Evolutionary conservation across 2,888 invertebrate genomes (phyloP).

Genomic region (Phortica magna): DNA sequence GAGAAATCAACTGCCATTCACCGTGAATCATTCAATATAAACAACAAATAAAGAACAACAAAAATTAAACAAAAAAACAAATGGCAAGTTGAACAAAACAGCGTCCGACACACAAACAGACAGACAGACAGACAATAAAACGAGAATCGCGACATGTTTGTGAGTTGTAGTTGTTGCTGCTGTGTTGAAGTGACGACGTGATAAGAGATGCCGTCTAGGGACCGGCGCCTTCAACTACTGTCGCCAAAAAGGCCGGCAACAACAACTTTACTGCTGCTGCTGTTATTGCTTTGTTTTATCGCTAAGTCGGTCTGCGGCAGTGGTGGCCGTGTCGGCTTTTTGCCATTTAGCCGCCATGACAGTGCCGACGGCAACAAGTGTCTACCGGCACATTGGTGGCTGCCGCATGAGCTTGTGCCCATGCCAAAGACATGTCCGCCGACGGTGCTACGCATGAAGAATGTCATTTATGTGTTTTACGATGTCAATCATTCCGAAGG

Average conservation of each 20-base stretch:
- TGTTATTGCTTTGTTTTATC: not conserved
- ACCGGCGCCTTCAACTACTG: too few relatives aligned
- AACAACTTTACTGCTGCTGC: not conserved
- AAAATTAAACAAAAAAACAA: too few relatives aligned
- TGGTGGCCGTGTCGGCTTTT: not conserved
- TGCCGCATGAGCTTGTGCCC: not conserved
- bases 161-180: too few relatives aligned
- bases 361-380: conserved; percentile 23
- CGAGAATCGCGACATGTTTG: too few relatives aligned
- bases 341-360: not conserved
- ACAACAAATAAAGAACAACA: too few relatives aligned
- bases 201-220: too few relatives aligned
- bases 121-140: too few relatives aligned
- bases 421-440: conserved; percentile 50
- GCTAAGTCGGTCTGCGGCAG: not conserved
- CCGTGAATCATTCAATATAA: too few relatives aligned
- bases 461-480: conserved; percentile 86
- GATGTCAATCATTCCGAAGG: conserved; percentile 98
- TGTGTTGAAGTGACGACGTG: too few relatives aligned
- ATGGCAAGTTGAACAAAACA: too few relatives aligned
- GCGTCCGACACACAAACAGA: too few relatives aligned
- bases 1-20: too few relatives aligned
- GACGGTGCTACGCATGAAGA: conserved; percentile 51
- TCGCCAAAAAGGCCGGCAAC: not conserved
- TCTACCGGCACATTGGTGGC: not conserved